Base-by-base conservation (phyloP, 2,113 vertebrate species). In the Puntigrus tetrazona region DNA sequence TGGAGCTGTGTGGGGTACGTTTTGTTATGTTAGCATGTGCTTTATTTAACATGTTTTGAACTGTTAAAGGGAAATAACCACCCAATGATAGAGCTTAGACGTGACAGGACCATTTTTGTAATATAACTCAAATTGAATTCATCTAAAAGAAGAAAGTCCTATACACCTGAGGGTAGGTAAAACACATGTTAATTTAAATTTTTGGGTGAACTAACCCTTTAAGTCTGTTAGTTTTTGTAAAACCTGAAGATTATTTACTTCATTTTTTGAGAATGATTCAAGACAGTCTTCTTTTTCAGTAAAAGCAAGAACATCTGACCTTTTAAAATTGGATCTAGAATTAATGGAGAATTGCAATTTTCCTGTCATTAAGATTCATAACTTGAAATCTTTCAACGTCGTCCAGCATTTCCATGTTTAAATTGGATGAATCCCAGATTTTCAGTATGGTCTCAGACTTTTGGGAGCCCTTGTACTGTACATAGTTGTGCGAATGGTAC, bases 391-490 rank as follows among this genome's bases (percentile, higher is more conserved):
- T 45, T 73, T 41, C 1, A 27, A 41, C 16, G 27, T 73, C 38
- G 8, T 27, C 36, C n/a, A 27, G 70, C 13, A 3, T 73, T 73
- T 73, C 38, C 70, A 45, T 27, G 70, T 73, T 73, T 73, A 73
- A 73, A 73, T 14, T 45, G 38, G 69, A 72, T 14, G 69, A 72
- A 72, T 72, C 69, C 45, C 43, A 76, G 27, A 52, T 76, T 52
- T 76, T 27, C 8, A 16, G 18, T 69, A 22, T 27, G 57, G 4
- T 4, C 38, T 63, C 34, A 61, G 20, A 29, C 74, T 16, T 72
- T 25, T 73, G 38, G 70, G 70, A 73, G n/a, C 38, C 5, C 7
- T 9, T 57, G 47, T 55, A 1, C 31, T 36, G 27, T 31, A 14
- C 34, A 18, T 34, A 76, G 74, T 29, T 3, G 9, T 82, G 73